These are phyloP conservation scores for Pterostichus madidus DNA, from an alignment of 2,888 invertebrate species.

Conservation along the genomic window DNA sequence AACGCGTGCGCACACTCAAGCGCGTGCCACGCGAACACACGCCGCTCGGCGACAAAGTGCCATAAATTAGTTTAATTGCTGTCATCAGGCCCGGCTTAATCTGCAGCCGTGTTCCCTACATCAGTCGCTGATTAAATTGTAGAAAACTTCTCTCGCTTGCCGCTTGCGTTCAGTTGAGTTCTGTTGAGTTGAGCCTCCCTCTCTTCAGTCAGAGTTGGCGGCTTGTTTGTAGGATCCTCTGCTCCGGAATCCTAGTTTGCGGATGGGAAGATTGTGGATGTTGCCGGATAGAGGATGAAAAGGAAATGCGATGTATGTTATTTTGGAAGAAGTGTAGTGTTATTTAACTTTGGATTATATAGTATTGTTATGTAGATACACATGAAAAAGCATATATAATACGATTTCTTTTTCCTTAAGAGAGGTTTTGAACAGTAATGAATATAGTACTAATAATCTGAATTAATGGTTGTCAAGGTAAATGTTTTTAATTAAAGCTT, in stretches of 20 bases:
- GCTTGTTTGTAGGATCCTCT: slow-evolving; percentile 10
- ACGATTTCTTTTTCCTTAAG: too few relatives aligned
- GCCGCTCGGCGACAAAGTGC: slow-evolving; percentile 69
- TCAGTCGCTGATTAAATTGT: slow-evolving; percentile 70
- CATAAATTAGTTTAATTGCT: slow-evolving; percentile 76
- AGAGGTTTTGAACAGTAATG: too few relatives aligned
- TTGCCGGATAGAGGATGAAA: not conserved
- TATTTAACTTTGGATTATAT: not conserved
- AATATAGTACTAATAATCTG: too few relatives aligned
- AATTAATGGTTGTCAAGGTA: too few relatives aligned
- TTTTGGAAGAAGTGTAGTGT: not conserved
- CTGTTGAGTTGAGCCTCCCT: not conserved
- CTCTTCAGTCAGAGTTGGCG: slow-evolving; percentile 8
- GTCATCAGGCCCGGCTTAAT: slow-evolving; percentile 73
- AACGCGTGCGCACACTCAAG: slow-evolving; percentile 36
- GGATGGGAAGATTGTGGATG: slow-evolving; percentile 6
- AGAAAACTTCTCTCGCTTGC: slow-evolving; percentile 44
- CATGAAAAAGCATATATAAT: too few relatives aligned
- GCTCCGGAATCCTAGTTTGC: not conserved
- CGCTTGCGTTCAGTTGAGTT: not conserved
- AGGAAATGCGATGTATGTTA: not conserved
- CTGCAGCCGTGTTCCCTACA: slow-evolving; percentile 71
- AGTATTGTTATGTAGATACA: too few relatives aligned
- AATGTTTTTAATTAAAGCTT: too few relatives aligned
- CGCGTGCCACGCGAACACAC: slow-evolving; percentile 35